Percentiles rank a stretch among this genome's conserved stretches.
phyloP scores from a whole-genome alignment of 2,888 invertebrate species.

The Pegoplata infirma region DNA sequence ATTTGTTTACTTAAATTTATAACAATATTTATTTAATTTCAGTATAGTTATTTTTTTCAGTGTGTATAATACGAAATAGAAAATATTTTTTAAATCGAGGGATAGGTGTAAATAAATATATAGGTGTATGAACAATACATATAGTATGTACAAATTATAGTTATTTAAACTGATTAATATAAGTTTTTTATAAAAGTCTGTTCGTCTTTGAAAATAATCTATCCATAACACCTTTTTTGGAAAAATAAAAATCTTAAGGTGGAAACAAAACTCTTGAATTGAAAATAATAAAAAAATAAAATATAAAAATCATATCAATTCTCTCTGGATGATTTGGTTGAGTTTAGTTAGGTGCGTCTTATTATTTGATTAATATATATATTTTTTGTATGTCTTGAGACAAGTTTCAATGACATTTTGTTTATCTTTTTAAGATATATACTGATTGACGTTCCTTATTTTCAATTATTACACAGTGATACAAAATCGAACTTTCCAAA shows the following conservation, averaged over 20 bases:
- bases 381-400: constrained; percentile 35
- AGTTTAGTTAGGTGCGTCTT: constrained; percentile 39
- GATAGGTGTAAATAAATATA: no score
- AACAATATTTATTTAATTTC: no score
- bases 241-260: neutral
- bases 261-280: neutral
- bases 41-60: no score
- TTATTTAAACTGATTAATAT: neutral
- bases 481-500: no score
- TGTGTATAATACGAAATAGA: no score
- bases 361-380: constrained; percentile 37
- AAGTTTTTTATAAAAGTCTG: neutral
- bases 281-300: no score
- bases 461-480: no score
- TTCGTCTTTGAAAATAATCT: neutral
- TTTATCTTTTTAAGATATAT: constrained; percentile 55
- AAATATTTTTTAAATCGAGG: no score
- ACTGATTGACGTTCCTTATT: constrained; percentile 55
- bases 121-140: no score
- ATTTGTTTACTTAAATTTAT: no score
- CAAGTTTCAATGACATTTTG: constrained; percentile 59
- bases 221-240: neutral
- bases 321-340: neutral
- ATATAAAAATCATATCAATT: neutral
- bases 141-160: neutral